phyloP scores from a whole-genome alignment of 1,140 invertebrate genomes.

The Macrotrachela quadricornifera region DNA sequence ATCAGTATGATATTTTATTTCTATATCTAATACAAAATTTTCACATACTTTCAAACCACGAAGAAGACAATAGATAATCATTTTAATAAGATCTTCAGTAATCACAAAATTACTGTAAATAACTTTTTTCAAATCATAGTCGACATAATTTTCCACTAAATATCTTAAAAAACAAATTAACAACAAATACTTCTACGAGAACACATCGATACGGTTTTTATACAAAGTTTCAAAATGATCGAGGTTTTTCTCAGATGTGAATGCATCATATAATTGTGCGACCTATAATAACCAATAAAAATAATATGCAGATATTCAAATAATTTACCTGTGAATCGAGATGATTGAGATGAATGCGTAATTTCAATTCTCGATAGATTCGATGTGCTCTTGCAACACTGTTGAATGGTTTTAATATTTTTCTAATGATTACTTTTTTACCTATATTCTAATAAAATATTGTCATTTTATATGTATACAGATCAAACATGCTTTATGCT shows the following conservation, averaged over 20 bases:
- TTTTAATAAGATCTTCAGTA: slow-evolving; percentile 97
- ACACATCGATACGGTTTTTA: too few species aligned
- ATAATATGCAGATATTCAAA: slow-evolving; percentile 99
- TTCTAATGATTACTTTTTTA: slow-evolving; percentile 33
- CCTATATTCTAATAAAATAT: slow-evolving; percentile 45
- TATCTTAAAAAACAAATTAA: slow-evolving; percentile 39
- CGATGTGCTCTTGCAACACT: slow-evolving; percentile 34
- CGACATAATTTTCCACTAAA: slow-evolving; percentile 98
- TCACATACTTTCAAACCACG: slow-evolving; percentile 98
- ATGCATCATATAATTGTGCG: slow-evolving; percentile 76
- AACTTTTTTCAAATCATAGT: slow-evolving; percentile 87
- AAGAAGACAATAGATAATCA: slow-evolving; percentile 95
- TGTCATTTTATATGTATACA: slow-evolving; percentile 36
- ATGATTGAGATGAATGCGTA: slow-evolving; percentile 34
- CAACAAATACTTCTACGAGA: too few species aligned
- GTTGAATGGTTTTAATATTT: slow-evolving; percentile 33
- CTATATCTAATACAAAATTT: too few species aligned
- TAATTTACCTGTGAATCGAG: slow-evolving; percentile 62
- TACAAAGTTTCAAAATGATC: slow-evolving; percentile 65
- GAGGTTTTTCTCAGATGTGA: slow-evolving; percentile 47
- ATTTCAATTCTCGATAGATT: slow-evolving; percentile 30
- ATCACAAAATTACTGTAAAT: slow-evolving; percentile 97
- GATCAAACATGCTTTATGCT: too few species aligned
- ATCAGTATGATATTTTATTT: too few species aligned
- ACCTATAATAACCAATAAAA: slow-evolving; percentile 97